A percentile compares a stretch with the other conserved stretches of the same genome.
Conservation (phyloP, 2,888 invertebrate species). For the Cephus spinipes region DNA sequence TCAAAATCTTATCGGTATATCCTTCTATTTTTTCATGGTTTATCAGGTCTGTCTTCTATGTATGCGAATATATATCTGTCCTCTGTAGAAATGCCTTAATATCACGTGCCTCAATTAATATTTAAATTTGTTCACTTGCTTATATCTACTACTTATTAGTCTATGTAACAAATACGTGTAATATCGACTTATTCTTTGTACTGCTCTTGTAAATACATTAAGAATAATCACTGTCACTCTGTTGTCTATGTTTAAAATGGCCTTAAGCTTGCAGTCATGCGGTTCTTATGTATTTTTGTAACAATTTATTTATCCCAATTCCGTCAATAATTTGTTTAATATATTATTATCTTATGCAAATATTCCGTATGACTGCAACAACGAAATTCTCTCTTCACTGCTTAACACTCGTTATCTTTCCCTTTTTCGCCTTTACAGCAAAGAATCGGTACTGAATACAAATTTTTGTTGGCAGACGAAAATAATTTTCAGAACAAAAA, state of each 20-base stretch:
- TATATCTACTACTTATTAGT: constrained; percentile 52
- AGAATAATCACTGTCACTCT: constrained; percentile 54
- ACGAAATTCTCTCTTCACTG: too few relatives aligned
- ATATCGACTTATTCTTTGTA: constrained; percentile 61
- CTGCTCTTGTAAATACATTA: constrained; percentile 61
- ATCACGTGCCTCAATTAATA: constrained; percentile 61
- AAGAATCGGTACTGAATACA: too few relatives aligned
- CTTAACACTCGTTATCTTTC: background rate
- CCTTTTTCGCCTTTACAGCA: too few relatives aligned
- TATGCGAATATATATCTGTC: constrained; percentile 42
- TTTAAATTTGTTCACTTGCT: constrained; percentile 58
- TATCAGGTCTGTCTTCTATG: constrained; percentile 6
- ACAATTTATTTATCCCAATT: too few relatives aligned
- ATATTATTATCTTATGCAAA: too few relatives aligned
- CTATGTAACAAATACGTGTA: constrained; percentile 54
- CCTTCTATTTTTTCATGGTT: too few relatives aligned
- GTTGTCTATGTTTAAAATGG: constrained; percentile 14
- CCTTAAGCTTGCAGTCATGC: background rate
- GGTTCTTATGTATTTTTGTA: background rate
- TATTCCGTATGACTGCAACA: too few relatives aligned
- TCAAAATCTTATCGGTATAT: too few relatives aligned
- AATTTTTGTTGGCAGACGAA: too few relatives aligned
- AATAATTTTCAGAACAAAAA: too few relatives aligned
- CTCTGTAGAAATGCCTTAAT: constrained; percentile 61
- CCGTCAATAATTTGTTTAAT: too few relatives aligned